phyloP scores from a whole-genome alignment of 2,113 vertebrate species.

The Apteryx owenii region DNA sequence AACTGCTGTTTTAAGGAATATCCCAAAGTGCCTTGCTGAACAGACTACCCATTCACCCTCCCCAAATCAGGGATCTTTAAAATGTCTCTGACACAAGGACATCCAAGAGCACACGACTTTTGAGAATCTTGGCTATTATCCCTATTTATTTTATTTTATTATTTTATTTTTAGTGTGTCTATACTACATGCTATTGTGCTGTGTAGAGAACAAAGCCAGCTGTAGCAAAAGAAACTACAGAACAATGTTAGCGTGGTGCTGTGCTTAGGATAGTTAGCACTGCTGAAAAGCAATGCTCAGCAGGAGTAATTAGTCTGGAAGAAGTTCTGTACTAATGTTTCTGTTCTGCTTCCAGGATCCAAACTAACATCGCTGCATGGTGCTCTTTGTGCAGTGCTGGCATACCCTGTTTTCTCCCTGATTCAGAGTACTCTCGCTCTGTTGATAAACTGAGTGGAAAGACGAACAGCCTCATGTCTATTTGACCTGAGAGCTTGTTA shows the following conservation, averaged over 20 bases:
- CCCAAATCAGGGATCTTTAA: neutral
- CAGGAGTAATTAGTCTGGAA: neutral
- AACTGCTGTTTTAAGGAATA: neutral
- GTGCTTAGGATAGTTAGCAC: neutral
- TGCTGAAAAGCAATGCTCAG: neutral
- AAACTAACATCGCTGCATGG: neutral
- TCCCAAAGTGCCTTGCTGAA: neutral
- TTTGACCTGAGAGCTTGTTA: neutral
- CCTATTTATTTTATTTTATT: neutral
- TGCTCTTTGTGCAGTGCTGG: neutral
- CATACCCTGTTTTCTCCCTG: neutral
- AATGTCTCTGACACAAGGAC: neutral
- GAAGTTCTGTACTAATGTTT: neutral
- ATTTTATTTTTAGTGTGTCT: neutral
- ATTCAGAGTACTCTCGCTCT: neutral
- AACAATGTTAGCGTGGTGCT: neutral
- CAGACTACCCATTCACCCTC: rapidly evolving
- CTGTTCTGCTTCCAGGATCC: neutral
- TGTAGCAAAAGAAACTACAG: neutral
- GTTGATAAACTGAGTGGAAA: neutral
- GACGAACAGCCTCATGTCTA: neutral
- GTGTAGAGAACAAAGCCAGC: neutral
- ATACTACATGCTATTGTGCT: neutral
- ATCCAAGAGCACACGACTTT: neutral
- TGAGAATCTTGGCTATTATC: neutral